A percentile compares a stretch with the other conserved stretches of the same genome.
These are phyloP conservation scores for Ophion ventricosus DNA, from an alignment of 2,888 invertebrate genomes.

Conservation along the genomic window DNA sequence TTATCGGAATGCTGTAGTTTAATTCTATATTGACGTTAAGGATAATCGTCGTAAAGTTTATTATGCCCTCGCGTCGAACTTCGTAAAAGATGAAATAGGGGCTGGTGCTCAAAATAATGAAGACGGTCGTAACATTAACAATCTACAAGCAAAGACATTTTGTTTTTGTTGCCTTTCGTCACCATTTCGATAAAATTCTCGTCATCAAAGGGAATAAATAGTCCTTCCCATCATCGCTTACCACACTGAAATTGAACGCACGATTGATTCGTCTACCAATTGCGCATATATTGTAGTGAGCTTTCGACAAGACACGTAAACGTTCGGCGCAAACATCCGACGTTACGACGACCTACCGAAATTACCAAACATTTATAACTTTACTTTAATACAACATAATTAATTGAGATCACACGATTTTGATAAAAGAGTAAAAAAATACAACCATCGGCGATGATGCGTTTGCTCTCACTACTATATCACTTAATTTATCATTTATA, in stretches of 20 bases:
- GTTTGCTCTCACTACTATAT: slow-evolving; percentile 48
- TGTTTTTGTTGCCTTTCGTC: neutral
- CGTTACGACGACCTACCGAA: slow-evolving; percentile 15
- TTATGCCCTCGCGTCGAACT: slow-evolving; percentile 44
- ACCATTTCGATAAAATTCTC: neutral
- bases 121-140: slow-evolving; percentile 45
- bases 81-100: slow-evolving; percentile 61
- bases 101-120: slow-evolving; percentile 55
- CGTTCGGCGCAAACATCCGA: slow-evolving; percentile 59
- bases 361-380: neutral
- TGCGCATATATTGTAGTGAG: slow-evolving; percentile 54
- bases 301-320: slow-evolving; percentile 49
- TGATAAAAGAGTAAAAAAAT: neutral
- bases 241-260: slow-evolving; percentile 40
- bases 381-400: neutral
- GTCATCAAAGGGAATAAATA: neutral
- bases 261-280: slow-evolving; percentile 52
- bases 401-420: neutral
- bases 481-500: slow-evolving; percentile 55
- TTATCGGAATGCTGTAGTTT: slow-evolving; percentile 58
- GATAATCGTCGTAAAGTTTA: slow-evolving; percentile 38
- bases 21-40: slow-evolving; percentile 56
- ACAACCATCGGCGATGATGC: slow-evolving; percentile 56
- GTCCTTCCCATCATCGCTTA: slow-evolving; percentile 31
- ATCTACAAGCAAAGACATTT: slow-evolving; percentile 21